phyloP scores from a whole-genome alignment of 2,113 vertebrate genomes.

The Lasiurus cinereus region DNA sequence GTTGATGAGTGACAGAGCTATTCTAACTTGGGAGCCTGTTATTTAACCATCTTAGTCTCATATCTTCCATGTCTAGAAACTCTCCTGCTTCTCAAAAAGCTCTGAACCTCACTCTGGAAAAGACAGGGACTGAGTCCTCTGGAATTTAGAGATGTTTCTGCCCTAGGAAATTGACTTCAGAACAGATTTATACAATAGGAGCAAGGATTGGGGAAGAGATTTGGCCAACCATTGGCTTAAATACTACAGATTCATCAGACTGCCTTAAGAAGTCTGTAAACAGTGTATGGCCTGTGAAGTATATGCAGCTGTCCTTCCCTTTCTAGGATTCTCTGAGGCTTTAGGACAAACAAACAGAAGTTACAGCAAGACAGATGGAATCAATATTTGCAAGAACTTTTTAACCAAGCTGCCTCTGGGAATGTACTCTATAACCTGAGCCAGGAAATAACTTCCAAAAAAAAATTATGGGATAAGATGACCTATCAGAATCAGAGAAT shows the following conservation, averaged over 20 bases:
- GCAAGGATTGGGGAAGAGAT: background rate
- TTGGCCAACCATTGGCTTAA: background rate
- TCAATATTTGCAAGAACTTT: slow-evolving; percentile 17
- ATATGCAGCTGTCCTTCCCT: background rate
- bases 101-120: background rate
- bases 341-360: slow-evolving; percentile 4
- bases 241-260: background rate
- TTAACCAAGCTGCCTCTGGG: background rate
- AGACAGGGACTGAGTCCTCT: background rate
- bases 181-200: background rate
- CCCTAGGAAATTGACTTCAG: background rate
- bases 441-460: background rate
- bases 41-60: background rate
- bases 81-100: background rate
- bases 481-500: slow-evolving; percentile 16
- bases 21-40: background rate
- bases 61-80: background rate
- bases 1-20: too few relatives aligned
- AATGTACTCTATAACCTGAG: background rate
- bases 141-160: background rate
- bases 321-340: background rate
- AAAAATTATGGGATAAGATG: background rate
- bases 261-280: background rate
- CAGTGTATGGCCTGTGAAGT: background rate
- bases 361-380: background rate